These are phyloP conservation scores for Oegoconia quadripuncta DNA, from an alignment of 2,888 invertebrate genomes.

Conservation along the genomic window DNA sequence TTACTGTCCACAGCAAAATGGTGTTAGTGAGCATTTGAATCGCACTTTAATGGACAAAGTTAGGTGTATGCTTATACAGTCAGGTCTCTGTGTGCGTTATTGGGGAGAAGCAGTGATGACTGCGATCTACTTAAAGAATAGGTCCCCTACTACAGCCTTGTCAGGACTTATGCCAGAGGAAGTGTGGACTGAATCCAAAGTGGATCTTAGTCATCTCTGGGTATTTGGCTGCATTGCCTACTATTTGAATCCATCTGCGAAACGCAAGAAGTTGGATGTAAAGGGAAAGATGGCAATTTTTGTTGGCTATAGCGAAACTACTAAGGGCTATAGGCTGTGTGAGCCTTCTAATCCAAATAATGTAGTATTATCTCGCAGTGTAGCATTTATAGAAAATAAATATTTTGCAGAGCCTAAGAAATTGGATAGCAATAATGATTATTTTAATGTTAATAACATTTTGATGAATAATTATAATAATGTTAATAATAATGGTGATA, in stretches of 20 bases:
- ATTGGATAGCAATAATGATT: no score
- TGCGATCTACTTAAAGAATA: constrained; percentile 19
- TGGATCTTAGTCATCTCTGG: constrained; percentile 7
- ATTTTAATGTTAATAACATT: no score
- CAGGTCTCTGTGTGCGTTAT: constrained; percentile 1
- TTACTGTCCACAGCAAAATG: constrained; percentile 34
- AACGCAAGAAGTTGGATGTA: constrained; percentile 7
- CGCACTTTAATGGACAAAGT: constrained; percentile 18
- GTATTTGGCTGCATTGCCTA: constrained; percentile 15
- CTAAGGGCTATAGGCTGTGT: constrained; percentile 10
- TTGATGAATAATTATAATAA: no score
- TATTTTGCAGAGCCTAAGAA: no score
- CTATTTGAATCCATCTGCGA: constrained; percentile 2
- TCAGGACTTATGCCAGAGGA: constrained; percentile 11
- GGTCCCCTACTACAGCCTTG: constrained; percentile 11
- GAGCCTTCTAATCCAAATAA: constrained; percentile 8
- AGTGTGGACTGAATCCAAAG: constrained; percentile 11
- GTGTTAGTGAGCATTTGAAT: constrained; percentile 29
- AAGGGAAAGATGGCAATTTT: constrained; percentile 9
- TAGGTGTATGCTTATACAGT: constrained; percentile 9
- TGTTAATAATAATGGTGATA: not conserved
- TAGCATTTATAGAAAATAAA: constrained; percentile 3
- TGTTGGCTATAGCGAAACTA: constrained; percentile 13
- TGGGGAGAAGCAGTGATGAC: constrained; percentile 19
- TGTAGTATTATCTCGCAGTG: constrained; percentile 6